Evolutionary conservation across 1,140 invertebrate species (phyloP).

Genomic region (Bombus waltoni): DNA sequence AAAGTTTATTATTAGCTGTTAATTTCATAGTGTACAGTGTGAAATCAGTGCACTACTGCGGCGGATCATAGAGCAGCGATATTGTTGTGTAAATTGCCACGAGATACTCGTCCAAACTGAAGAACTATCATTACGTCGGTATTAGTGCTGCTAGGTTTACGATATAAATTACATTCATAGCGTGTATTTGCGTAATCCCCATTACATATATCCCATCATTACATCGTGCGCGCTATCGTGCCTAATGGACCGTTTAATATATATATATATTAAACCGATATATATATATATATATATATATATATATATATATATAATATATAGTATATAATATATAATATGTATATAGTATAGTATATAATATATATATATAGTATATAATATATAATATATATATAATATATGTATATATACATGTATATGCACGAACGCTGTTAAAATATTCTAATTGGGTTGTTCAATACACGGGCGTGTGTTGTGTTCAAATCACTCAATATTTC

Average conservation of each 20-base stretch:
- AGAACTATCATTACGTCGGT: conserved; percentile 1
- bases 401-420: not conserved
- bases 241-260: conserved; percentile 32
- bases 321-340: no score
- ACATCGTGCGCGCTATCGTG: not conserved
- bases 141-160: not conserved
- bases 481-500: not conserved
- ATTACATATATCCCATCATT: conserved; percentile 18
- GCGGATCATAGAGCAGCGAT: no score
- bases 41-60: no score
- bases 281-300: no score
- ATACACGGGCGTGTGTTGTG: no score
- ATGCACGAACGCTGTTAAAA: not conserved
- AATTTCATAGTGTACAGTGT: not conserved
- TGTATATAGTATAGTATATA: not conserved
- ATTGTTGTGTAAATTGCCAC: not conserved
- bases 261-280: not conserved
- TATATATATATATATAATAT: no score
- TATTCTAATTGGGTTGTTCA: conserved; percentile 11
- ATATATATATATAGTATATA: no score
- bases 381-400: no score
- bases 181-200: conserved; percentile 17
- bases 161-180: conserved; percentile 17
- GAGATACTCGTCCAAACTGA: not conserved
- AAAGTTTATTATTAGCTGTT: not conserved